Base-by-base conservation (phyloP, 2,797 vertebrate genomes). In the Anas bernieri region DNA sequence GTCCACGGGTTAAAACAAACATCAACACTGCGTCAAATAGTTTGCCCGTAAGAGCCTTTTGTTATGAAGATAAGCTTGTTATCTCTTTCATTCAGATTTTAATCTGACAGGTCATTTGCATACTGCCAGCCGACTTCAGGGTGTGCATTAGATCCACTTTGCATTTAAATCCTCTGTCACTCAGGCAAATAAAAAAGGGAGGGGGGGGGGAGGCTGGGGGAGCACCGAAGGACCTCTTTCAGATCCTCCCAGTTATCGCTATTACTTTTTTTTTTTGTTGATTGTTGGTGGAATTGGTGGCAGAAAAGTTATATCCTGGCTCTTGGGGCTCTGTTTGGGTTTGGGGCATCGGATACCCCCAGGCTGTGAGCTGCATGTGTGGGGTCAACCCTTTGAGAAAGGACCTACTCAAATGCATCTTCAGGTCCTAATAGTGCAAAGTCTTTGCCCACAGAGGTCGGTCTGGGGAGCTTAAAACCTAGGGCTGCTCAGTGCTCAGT, bases 41-140 rank as follows among this genome's bases (percentile, higher is more conserved):
- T 97, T 97, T 97, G 97, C 96, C 97, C 48, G 30, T 97, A 96
- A 97, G 92, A 97, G 96, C 92, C 97, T 97, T 98, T 98, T 98
- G 97, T 98, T 98, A 98, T 98, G 98, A 97, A 98, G 96, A 99
- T 99, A 98, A 98, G 99, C 98, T 98, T 98, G 98, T 99, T 99
- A 99, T 99, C 98, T 99, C 98, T 97, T 98, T 97, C 98, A 98
- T 98, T 98, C 98, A 99, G 99, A 99, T 99, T 98, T 98, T 99
- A 99, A 99, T 99, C 99, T 99, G 98, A 99, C 98, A 98, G 98
- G 94, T 98, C 97, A 98, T 98, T 98, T 98, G 98, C 98, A 86
- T 96, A 97, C 98, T 98, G 98, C 98, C 99, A 99, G 99, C 98
- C 99, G 98, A 99, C 98, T 98, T 97, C 98, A 98, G 98, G 96